Base-by-base conservation (phyloP, 64 coral and sea anemone species). In the Stichodactyla helianthus region DNA sequence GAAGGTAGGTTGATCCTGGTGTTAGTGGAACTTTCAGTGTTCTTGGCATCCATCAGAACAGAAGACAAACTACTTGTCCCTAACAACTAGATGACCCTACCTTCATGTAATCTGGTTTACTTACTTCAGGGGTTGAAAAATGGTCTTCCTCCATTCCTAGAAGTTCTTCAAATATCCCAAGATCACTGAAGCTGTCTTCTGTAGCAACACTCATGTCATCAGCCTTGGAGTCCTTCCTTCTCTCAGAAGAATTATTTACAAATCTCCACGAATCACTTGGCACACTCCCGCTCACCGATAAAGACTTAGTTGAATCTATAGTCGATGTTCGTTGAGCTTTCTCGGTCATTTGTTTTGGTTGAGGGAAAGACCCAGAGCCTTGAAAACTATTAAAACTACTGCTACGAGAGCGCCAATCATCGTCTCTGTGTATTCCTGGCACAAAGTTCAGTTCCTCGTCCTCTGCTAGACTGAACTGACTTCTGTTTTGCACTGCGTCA, bases 81-180 rank as follows among this genome's bases (percentile, higher is more conserved):
- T 44, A 44, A 44, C 35, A 44, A 3, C 35, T 1, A 44, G 35
- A 44, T 44, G 35, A 44, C 35, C 35, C 35, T 44, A 44, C 35
- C 35, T 44, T 44, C 35, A 44, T 44, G 35, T 44, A 22, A 65
- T 12, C 18, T n/a, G 23, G 23, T 27, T 26, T 10, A 60, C 90
- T 83, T 88, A 98, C 96, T 71, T 95, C 96, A 31, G 96, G 96
- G 52, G 90, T 50, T 12, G 97, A 90, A 62, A 99, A 99, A 14
- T 99, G 97, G 31, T 95, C 97, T 84, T 99, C 97, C 52, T 95
- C 90, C 26, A 99, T 51, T 44, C 91, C 93, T 59, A 99, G 88
- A 57, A 99, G 78, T 31, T 99, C 97, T 44, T 99, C 97, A 91
- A 95, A 99, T 18, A 99, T 92, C 17, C 88, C 97, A 52, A 87